Conservation (phyloP, 1,140 invertebrate species). For the Nomia melanderi region DNA sequence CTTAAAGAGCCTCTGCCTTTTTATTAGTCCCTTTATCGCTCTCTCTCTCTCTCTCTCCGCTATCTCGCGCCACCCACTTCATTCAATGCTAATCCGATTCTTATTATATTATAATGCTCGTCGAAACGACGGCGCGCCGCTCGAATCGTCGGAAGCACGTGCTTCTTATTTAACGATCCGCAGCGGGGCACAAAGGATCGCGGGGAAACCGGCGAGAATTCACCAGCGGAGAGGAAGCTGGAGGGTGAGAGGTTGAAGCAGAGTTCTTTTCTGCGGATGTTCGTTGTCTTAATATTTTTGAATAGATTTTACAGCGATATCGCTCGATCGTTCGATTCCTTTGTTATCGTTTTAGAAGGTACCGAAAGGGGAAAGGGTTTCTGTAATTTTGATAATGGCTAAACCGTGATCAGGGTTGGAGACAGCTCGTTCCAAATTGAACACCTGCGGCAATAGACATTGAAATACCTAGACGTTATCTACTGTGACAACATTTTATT, state of each 20-base stretch:
- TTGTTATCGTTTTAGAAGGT: no score
- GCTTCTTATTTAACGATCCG: constrained; percentile 56
- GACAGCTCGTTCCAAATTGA: no score
- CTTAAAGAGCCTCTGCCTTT: constrained; percentile 53
- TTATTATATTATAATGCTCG: constrained; percentile 81
- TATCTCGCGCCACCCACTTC: constrained; percentile 74
- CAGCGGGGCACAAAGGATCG: neutral
- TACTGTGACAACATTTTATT: neutral
- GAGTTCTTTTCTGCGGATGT: no score
- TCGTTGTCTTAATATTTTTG: no score
- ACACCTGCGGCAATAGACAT: neutral
- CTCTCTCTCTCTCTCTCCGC: constrained; percentile 62
- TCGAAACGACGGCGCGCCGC: constrained; percentile 69
- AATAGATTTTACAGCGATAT: no score
- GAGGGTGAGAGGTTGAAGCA: neutral
- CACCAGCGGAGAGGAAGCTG: neutral
- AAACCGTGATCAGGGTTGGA: no score
- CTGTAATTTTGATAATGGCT: no score
- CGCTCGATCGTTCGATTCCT: no score
- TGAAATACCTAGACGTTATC: neutral
- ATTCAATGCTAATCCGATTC: constrained; percentile 81
- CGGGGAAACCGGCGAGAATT: neutral
- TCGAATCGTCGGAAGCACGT: constrained; percentile 68
- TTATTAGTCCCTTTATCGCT: constrained; percentile 72
- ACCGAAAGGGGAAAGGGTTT: no score